Base-by-base conservation (phyloP, 2,888 invertebrate genomes). In the Salpingus planirostris region DNA sequence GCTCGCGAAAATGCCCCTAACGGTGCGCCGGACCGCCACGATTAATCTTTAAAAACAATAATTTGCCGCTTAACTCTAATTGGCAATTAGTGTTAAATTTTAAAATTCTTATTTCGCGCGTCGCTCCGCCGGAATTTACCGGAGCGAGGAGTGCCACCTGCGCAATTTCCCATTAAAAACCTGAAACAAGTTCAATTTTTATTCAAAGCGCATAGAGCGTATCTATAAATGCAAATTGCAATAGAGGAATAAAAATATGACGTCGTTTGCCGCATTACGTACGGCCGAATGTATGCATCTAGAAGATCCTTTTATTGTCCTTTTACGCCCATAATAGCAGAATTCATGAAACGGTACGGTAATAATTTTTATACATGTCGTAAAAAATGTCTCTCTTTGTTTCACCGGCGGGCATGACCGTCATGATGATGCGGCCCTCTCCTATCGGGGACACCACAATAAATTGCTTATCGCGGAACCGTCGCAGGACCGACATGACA, bases 201-300 rank as follows among this genome's bases (percentile, higher is more conserved):
- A 42, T 42, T 44, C 41, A 29, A 29, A 33, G 32, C 41, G 31
- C 37, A 41, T 29, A 35, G 15, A 18, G 33, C 37, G 32, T 42
- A 44, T 42, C 41, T 44, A 44, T 44, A 42, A 42, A 44, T 42
- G 44, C 38, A 44, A 44, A 44, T 44, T 44, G 39, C 34, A 40
- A 37, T 34, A 35, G 21, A 38, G 35, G 32, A 44, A 44, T 42
- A 44, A 44, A 44, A 42, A 37, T 37, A 39, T 34, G 34, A 34
- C 41, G 22, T 36, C 39, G 36, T 33, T 44, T 37, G 39, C 36
- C 33, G 31, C 21, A 33, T 38, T 18, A 31, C 31, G 34, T 38
- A 28, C 34, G 27, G 26, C n/a, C 24, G 22, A 43, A 43, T 44
- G 39, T 39, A 43, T 43, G 33, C 40, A 37, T 36, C 38, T 39